Evolutionary conservation across 2,888 invertebrate species (phyloP), one percentile per base, ranked within the genome.

Genomic region (Eilema caniola): DNA sequence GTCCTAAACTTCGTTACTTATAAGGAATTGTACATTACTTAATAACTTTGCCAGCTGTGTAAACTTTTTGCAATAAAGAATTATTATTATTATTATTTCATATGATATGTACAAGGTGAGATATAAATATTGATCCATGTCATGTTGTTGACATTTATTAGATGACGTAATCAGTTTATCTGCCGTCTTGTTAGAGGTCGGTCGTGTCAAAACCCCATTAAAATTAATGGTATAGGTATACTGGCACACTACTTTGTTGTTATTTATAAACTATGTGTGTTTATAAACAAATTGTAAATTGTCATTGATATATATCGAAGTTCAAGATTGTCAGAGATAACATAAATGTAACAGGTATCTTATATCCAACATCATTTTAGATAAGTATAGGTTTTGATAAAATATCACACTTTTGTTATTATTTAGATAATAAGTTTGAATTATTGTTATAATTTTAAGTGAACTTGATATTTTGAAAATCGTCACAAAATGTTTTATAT

Each of bases 241-340:
- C 59, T 33, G 57, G 14, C 59, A 23, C 57, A 62, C 53, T 56
- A 73, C 72, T 73, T 65, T 70, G 71, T 69, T 70, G 61, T 41
- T 65, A 73, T 73, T 69, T 72, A 67, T 69, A 72, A 63, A 67
- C 72, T 64, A 57, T 61, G 25, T 67, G 65, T 71, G 28, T 71
- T 57, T 61, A 62, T 71, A 68, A 71, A 65, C 68, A 63, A 63
- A 33, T 28, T 61, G 53, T 61, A n/a, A n/a, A 25, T n/a, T 31
- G 20, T 63, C 56, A 24, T 37, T 23, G 23, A 59, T 24, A 64
- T 47, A 47, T 59, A 59, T 59, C 57, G 63, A 31, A 53, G 53
- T 62, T 61, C 61, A 28, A 28, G 28, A 28, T 28, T 28, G 28
- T 5, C 28, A 28, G 3, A n/a, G 16, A 53, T 57, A 57, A 66